A percentile compares a stretch with the other conserved stretches of the same genome.
These are phyloP conservation scores for Rhopilema esculentum DNA, from an alignment of 30 jellyfish, hydroid and myxozoan genomes.

Conservation along the genomic window DNA sequence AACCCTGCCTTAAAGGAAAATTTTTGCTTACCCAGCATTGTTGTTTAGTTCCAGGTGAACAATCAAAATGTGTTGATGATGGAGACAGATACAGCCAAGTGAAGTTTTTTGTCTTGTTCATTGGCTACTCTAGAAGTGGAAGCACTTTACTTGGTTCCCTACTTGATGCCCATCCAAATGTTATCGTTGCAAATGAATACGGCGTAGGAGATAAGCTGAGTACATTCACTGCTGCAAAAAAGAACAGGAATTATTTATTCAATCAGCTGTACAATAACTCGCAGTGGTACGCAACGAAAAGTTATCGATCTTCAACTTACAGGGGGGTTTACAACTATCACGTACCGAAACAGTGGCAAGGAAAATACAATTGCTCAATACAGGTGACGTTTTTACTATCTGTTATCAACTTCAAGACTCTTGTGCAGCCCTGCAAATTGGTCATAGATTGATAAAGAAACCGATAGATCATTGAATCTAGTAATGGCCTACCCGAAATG, in stretches of 20 bases:
- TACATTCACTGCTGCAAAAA: conserved; percentile 25
- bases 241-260: conserved; percentile 42
- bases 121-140: conserved; percentile 95
- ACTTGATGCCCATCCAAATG: conserved; percentile 89
- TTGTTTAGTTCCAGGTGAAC: background rate
- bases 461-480: too few species aligned
- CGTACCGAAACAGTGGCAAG: conserved; percentile 91
- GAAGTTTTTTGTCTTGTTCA: conserved; percentile 67
- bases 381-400: conserved; percentile 40
- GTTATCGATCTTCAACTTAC: conserved; percentile 53
- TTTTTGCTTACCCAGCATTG: too few species aligned
- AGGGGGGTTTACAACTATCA: conserved; percentile 61
- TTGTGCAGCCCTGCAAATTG: background rate
- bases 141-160: conserved; percentile 84
- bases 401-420: background rate
- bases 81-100: conserved; percentile 30
- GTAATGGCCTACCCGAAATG: too few species aligned
- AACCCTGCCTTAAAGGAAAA: too few species aligned
- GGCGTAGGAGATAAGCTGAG: conserved; percentile 54
- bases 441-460: background rate
- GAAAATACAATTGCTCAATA: conserved; percentile 58
- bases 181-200: conserved; percentile 85
- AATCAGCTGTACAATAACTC: conserved; percentile 70
- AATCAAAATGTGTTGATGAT: background rate
- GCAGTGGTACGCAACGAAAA: conserved; percentile 30